Conservation (phyloP, 2,113 vertebrate species). For the Bujurquina vittata region DNA sequence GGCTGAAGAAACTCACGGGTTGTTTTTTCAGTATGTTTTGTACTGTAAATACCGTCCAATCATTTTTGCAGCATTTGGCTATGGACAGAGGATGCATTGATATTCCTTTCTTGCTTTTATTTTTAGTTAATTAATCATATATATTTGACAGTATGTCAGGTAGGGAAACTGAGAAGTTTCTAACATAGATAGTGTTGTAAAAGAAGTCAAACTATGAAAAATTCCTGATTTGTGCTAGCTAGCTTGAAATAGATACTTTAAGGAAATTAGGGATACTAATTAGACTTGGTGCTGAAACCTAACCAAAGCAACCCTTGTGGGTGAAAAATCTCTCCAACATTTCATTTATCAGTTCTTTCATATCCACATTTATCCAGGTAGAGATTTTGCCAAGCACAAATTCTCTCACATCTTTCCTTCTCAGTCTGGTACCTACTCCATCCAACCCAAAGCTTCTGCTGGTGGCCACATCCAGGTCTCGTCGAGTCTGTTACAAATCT, state of each 20-base stretch:
- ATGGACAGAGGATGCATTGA: no score
- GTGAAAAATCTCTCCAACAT: neutral
- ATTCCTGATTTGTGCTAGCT: neutral
- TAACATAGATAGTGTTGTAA: neutral
- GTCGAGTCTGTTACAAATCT: neutral
- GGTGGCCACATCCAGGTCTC: neutral
- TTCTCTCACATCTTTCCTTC: neutral
- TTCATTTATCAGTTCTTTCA: neutral
- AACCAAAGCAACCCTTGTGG: neutral
- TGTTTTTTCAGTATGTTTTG: neutral
- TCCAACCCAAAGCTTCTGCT: neutral
- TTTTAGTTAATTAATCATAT: no score
- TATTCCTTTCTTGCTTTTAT: no score
- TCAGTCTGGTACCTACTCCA: conserved; percentile 8
- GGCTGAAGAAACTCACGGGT: neutral
- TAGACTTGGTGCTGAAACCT: neutral
- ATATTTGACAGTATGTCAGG: no score
- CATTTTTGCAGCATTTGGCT: neutral
- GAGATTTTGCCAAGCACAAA: neutral
- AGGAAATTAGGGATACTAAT: no score
- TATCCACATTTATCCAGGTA: neutral
- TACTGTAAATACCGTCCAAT: neutral
- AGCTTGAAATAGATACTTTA: no score
- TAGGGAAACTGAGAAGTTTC: neutral
- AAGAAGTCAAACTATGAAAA: fast-evolving